Base-by-base conservation (phyloP, 1,140 invertebrate genomes). In the Probaryconus sp. region DNA sequence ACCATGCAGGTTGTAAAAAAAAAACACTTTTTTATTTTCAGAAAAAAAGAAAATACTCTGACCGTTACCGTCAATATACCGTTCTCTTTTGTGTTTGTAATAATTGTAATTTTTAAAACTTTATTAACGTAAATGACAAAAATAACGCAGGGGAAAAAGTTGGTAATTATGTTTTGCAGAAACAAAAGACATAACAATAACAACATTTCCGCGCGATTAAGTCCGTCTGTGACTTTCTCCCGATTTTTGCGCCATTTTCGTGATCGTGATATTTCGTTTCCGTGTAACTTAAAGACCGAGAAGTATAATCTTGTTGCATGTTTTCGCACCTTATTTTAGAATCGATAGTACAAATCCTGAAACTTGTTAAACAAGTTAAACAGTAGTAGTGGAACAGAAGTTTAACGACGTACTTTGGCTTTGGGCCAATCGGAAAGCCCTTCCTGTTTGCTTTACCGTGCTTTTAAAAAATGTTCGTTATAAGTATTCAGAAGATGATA, bases 291-390 rank as follows among this genome's bases (percentile, higher is more conserved):
- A 55, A 61, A 40, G 37, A 63, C 43, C 30, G 18, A 38, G 30
- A 60, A 64, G 64, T 64, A 64, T 58, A 63, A 63, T 63, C 64
- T 64, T 58, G 45, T 40, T 50, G 47, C 48, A 5, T 31, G 51
- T 45, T 40, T 67, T 47, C 38, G 20, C 4, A 48, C 64, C 65
- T 76, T 70, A 70, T 67, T 65, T 65, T 42, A 61, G 28, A 61
- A 70, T 56, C 61, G 50, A 61, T 65, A 28, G 60, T 63, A 60
- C 58, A 76, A 65, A 76, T 76, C 56, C 45, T 37, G 53, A 60
- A 60, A 76, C 65, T 70, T 65, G 65, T 61, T 76, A 56, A 76
- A 76, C 65, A 76, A 65, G 65, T 75, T 69, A 65, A 69, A 64
- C 51, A 64, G 69, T 47, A 64, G 69, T 47, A 17, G 45, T 60